Evolutionary conservation across 2,113 vertebrate genomes (phyloP).

Genomic region (Anguilla rostrata): DNA sequence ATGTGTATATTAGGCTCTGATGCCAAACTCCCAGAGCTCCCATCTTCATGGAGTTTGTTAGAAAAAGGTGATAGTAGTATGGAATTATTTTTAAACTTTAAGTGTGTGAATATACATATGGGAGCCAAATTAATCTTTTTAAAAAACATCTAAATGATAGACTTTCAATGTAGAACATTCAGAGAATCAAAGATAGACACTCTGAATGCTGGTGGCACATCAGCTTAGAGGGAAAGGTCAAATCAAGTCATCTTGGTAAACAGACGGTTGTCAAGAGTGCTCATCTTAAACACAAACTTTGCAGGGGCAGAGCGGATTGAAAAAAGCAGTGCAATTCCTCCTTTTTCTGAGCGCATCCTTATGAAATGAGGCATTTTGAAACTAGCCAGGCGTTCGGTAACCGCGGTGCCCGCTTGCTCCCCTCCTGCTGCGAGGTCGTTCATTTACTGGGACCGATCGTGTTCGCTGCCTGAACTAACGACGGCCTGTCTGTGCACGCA

Average conservation of each 20-base stretch:
- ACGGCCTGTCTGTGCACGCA: slow-evolving; percentile 40
- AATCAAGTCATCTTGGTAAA: background rate
- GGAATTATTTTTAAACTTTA: background rate
- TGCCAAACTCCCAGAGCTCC: background rate
- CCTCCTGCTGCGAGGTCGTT: slow-evolving; percentile 58
- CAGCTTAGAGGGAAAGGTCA: background rate
- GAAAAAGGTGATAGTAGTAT: background rate
- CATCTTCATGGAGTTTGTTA: background rate
- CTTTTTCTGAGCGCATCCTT: slow-evolving; percentile 28
- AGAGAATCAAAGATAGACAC: background rate
- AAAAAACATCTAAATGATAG: background rate
- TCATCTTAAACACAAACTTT: background rate
- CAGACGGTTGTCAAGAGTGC: background rate
- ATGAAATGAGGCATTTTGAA: slow-evolving; percentile 47
- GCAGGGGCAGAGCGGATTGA: slow-evolving; percentile 23
- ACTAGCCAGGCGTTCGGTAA: slow-evolving; percentile 54
- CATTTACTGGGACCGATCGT: slow-evolving; percentile 50
- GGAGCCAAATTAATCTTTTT: background rate
- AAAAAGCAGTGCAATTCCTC: background rate
- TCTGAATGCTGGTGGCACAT: background rate
- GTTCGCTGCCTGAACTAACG: slow-evolving; percentile 55
- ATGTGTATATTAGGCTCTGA: background rate
- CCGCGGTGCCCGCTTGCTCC: slow-evolving; percentile 45
- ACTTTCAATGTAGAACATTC: background rate
- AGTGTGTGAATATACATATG: background rate